Conservation (phyloP, 1,140 invertebrate genomes). For the Papilio xuthus region DNA sequence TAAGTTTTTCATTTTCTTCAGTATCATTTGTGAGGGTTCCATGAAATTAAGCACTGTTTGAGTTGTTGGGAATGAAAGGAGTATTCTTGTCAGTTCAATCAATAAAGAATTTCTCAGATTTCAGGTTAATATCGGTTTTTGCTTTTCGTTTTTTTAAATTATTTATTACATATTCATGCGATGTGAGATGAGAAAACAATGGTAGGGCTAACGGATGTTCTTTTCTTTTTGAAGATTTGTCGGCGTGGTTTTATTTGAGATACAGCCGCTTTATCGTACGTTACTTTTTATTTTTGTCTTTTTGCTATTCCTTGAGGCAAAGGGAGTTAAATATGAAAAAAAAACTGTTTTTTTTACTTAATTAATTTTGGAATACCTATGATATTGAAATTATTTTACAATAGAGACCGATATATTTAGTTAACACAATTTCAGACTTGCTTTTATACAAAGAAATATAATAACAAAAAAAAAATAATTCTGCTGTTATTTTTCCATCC, state of each 20-base stretch:
- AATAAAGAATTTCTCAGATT: neutral
- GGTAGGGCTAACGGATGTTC: slow-evolving; percentile 24
- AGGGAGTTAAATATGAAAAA: slow-evolving; percentile 4
- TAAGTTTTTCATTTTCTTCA: too few relatives aligned
- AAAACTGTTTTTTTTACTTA: neutral
- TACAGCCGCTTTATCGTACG: slow-evolving; percentile 36
- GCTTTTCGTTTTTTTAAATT: neutral
- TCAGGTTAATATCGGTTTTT: too few relatives aligned
- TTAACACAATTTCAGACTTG: too few relatives aligned
- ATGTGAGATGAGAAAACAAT: neutral
- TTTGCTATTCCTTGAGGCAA: slow-evolving; percentile 19
- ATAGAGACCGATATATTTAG: too few relatives aligned
- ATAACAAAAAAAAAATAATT: neutral
- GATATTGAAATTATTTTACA: too few relatives aligned
- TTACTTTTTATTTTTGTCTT: slow-evolving; percentile 34
- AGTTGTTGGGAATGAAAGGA: neutral
- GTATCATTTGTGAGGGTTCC: too few relatives aligned
- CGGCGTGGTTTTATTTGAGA: slow-evolving; percentile 37
- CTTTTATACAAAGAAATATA: too few relatives aligned
- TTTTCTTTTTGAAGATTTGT: slow-evolving; percentile 38
- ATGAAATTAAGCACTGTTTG: neutral
- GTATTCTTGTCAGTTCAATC: neutral
- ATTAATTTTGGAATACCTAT: neutral
- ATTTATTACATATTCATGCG: neutral
- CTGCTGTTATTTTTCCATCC: neutral